These are phyloP conservation scores for Scomberomorus guttatus DNA, from an alignment of 2,797 vertebrate species.

Conservation along the genomic window DNA sequence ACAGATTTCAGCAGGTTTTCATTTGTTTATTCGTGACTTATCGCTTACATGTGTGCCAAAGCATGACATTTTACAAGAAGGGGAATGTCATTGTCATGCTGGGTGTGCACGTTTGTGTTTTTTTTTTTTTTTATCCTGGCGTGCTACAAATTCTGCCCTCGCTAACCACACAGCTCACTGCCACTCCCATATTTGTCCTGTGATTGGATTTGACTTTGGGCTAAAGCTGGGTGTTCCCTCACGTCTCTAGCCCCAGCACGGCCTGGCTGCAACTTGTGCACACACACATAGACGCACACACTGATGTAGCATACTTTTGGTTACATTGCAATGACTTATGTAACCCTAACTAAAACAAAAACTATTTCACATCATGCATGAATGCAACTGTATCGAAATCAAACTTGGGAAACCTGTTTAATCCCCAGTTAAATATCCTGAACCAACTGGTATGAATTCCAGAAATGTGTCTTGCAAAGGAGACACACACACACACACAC, in stretches of 20 bases:
- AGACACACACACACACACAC: constrained; percentile 1
- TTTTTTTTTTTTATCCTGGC: constrained; percentile 48
- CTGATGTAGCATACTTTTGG: constrained; percentile 30
- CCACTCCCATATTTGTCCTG: constrained; percentile 51
- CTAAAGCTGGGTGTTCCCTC: constrained; percentile 50
- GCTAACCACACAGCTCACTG: constrained; percentile 57
- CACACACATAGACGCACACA: constrained; percentile 27
- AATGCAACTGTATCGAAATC: constrained; percentile 12
- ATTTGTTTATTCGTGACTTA: constrained; percentile 67
- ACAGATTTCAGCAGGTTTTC: constrained; percentile 61
- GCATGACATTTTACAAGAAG: constrained; percentile 39
- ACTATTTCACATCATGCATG: constrained; percentile 27
- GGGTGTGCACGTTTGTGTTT: constrained; percentile 48
- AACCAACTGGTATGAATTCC: constrained; percentile 20
- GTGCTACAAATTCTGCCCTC: constrained; percentile 30
- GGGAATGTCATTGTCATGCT: constrained; percentile 37
- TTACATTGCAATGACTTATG: constrained; percentile 11
- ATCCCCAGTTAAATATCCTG: constrained; percentile 18
- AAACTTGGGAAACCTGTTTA: constrained; percentile 32
- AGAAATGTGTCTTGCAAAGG: constrained; percentile 35
- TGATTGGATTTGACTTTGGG: constrained; percentile 62
- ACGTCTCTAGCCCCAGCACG: constrained; percentile 46
- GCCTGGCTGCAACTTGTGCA: constrained; percentile 40
- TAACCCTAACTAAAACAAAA: constrained; percentile 29
- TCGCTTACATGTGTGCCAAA: constrained; percentile 40